Evolutionary conservation across 2,797 vertebrate species (phyloP).

Genomic region (Neosalanx taihuensis): DNA sequence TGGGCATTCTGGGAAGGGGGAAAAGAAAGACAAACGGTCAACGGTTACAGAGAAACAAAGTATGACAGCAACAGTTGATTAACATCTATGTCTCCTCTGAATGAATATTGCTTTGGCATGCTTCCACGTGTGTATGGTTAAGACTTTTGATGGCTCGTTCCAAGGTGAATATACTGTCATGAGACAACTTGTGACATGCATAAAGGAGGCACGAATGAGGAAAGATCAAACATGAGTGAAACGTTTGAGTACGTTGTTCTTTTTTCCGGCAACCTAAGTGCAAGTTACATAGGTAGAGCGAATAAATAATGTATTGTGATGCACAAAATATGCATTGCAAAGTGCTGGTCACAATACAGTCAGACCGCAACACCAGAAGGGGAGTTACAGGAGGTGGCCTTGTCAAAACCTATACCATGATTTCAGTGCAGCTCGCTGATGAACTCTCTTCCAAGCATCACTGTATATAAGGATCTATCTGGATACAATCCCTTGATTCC

Average conservation of each 20-base stretch:
- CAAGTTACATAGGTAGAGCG: neutral
- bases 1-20: slow-evolving; percentile 83
- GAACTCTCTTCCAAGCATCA: neutral
- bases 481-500: neutral
- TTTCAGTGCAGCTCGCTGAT: slow-evolving; percentile 17
- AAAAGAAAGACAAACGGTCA: neutral
- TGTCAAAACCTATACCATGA: slow-evolving; percentile 22
- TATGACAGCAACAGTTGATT: slow-evolving; percentile 1
- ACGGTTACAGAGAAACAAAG: neutral
- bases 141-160: neutral
- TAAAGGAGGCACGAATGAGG: neutral
- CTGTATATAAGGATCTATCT: neutral
- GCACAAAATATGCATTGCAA: slow-evolving; percentile 55
- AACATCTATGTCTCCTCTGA: too few relatives aligned
- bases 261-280: neutral
- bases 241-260: neutral
- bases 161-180: neutral
- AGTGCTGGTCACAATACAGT: neutral
- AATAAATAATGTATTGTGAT: slow-evolving; percentile 39
- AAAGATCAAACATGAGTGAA: neutral
- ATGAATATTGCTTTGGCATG: neutral
- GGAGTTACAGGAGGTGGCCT: slow-evolving; percentile 37
- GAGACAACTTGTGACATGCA: neutral
- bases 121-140: neutral
- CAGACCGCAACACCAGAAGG: slow-evolving; percentile 34